Evolutionary conservation across 2,113 vertebrate species (phyloP).

Genomic region (Panthera tigris): DNA sequence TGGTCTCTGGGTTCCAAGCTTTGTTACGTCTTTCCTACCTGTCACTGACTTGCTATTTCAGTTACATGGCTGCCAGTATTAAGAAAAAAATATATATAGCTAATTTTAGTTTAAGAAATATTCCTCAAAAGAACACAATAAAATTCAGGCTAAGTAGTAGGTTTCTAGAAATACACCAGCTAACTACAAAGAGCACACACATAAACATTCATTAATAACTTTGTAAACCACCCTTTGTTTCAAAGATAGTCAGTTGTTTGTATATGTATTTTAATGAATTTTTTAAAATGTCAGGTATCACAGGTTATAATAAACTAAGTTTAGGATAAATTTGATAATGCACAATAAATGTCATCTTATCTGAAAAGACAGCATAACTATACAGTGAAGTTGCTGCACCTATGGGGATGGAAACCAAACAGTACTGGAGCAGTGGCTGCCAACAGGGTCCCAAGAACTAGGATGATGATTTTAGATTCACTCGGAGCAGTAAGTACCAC

Average conservation of each 20-base stretch:
- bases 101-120: background rate
- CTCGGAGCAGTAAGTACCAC: background rate
- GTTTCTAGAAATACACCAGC: background rate
- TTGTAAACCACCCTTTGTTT: background rate
- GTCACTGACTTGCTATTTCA: background rate
- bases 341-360: background rate
- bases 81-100: background rate
- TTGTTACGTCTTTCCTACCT: background rate
- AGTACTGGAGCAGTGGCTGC: background rate
- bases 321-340: background rate
- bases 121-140: background rate
- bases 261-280: background rate
- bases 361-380: background rate
- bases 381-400: background rate
- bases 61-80: background rate
- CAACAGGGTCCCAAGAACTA: background rate
- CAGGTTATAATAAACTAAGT: background rate
- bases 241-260: background rate
- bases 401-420: no score
- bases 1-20: background rate
- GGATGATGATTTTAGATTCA: background rate
- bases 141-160: background rate
- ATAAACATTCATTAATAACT: background rate
- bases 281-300: background rate
- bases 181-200: background rate